Percentiles rank a stretch among this genome's conserved stretches.
phyloP scores from a whole-genome alignment of 2,113 vertebrate species.

The Heptranchias perlo region DNA sequence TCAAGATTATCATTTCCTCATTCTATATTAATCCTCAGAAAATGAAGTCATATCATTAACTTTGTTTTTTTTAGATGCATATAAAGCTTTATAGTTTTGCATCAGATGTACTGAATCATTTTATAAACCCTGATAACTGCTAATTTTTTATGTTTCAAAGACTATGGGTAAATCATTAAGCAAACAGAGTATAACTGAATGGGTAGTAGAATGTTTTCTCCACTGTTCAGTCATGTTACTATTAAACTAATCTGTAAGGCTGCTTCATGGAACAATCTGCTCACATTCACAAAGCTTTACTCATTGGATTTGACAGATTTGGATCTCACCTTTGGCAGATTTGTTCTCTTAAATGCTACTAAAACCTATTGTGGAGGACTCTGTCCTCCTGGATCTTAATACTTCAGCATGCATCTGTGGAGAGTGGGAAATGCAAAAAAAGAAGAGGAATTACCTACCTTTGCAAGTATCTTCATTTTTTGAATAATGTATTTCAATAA shows the following conservation, averaged over 20 bases:
- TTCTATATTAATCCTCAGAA: neutral
- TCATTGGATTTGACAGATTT: neutral
- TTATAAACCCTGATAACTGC: neutral
- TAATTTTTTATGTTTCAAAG: neutral
- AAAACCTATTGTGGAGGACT: neutral
- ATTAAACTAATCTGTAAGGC: neutral
- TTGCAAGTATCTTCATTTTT: neutral
- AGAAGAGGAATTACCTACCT: neutral
- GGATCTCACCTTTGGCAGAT: neutral
- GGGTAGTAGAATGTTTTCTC: neutral
- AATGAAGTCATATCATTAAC: neutral
- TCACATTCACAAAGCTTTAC: neutral
- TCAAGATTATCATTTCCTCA: neutral
- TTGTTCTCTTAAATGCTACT: neutral
- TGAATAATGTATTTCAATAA: neutral
- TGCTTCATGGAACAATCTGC: neutral
- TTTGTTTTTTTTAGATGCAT: neutral
- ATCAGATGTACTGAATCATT: neutral
- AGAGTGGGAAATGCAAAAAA: neutral
- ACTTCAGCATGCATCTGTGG: neutral
- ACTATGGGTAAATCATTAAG: neutral
- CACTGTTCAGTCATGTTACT: neutral
- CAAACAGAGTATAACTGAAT: neutral
- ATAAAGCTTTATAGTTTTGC: neutral
- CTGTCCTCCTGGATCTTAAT: neutral